These are phyloP conservation scores for Calyptomena viridis DNA, from an alignment of 2,113 vertebrate species.

Conservation along the genomic window DNA sequence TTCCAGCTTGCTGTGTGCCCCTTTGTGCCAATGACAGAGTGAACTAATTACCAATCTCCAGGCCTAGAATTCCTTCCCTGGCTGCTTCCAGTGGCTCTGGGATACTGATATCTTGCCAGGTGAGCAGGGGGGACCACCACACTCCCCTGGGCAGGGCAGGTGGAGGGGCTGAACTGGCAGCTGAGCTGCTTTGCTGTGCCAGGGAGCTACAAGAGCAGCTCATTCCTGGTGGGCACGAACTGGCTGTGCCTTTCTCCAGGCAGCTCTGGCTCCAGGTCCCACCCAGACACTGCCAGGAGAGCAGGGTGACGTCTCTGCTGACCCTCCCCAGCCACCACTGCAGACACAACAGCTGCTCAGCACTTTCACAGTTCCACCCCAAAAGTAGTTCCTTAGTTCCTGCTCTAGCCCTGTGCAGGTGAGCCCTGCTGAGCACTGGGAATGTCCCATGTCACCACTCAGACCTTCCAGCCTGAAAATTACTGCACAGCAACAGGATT, in stretches of 20 bases:
- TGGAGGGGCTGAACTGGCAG: neutral
- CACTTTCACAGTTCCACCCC: neutral
- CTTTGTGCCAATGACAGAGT: neutral
- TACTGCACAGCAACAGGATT: neutral
- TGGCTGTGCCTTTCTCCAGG: neutral
- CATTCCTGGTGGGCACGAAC: rapidly evolving
- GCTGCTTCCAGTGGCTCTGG: neutral
- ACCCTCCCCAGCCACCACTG: neutral
- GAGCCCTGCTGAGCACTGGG: neutral
- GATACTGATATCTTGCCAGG: rapidly evolving
- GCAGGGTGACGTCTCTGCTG: neutral
- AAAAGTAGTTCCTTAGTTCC: neutral
- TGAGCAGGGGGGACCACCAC: rapidly evolving
- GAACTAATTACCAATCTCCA: neutral
- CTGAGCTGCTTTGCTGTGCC: neutral
- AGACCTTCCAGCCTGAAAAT: neutral
- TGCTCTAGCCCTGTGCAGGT: neutral
- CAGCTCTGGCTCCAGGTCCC: neutral
- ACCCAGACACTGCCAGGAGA: neutral
- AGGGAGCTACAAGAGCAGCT: neutral
- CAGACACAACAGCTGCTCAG: neutral
- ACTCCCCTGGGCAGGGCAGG: neutral
- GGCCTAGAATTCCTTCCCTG: neutral
- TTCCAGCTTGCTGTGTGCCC: neutral
- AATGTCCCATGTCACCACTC: neutral